Percentiles rank a stretch among this genome's conserved stretches.
Evolutionary conservation across 1,140 invertebrate species (phyloP).

Genomic region (Hesperophylax magnus): DNA sequence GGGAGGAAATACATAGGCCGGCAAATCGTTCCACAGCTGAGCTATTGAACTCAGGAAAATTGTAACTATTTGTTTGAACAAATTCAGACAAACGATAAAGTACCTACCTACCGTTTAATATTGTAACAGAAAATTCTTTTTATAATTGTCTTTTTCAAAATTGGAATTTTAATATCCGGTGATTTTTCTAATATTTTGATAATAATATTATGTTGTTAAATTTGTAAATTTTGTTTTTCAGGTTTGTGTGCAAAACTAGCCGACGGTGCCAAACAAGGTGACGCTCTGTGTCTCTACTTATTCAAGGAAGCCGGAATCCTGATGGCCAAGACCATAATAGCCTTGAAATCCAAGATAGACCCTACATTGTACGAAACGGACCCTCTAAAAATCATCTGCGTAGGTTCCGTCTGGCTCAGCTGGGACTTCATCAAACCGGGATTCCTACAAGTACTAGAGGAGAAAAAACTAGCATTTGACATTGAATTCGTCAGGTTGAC

Average conservation of each 20-base stretch:
- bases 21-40: too few species aligned
- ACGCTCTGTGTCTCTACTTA: slow-evolving; percentile 79
- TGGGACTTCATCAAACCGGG: slow-evolving; percentile 86
- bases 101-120: too few species aligned
- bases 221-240: slow-evolving; percentile 63
- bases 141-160: too few species aligned
- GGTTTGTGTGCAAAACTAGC: slow-evolving; percentile 83
- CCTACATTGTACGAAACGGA: slow-evolving; percentile 71
- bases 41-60: too few species aligned
- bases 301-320: slow-evolving; percentile 85
- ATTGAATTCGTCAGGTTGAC: slow-evolving; percentile 78
- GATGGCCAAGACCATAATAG: slow-evolving; percentile 81
- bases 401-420: slow-evolving; percentile 97
- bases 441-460: slow-evolving; percentile 74
- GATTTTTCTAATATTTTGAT: too few species aligned
- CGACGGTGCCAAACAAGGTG: slow-evolving; percentile 77
- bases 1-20: too few species aligned
- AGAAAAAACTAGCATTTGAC: slow-evolving; percentile 67
- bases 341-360: slow-evolving; percentile 80
- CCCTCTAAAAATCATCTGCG: slow-evolving; percentile 88
- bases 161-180: too few species aligned
- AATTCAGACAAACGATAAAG: too few species aligned
- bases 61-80: too few species aligned
- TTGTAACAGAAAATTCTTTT: too few species aligned
- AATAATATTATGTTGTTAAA: not conserved